Conservation (phyloP, 2,888 invertebrate genomes). For the Drosophila falleni region DNA sequence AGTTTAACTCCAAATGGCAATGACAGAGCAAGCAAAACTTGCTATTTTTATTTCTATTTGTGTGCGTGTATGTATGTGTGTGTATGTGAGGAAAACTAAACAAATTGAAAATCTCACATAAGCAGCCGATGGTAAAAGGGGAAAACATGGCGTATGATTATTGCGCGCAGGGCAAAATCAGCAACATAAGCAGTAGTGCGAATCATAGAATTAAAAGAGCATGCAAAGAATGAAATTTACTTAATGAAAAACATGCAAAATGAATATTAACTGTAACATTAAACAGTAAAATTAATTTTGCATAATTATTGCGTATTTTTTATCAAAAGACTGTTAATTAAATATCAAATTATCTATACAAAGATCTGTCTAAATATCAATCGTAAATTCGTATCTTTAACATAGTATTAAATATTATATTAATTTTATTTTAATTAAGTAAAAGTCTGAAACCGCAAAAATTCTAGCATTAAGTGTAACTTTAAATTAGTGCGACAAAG, state of each 20-base stretch:
- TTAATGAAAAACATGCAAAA: not conserved
- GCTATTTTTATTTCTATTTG: conserved; percentile 53
- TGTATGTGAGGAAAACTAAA: conserved; percentile 64
- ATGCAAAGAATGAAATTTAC: not conserved
- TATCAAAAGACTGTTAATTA: not conserved
- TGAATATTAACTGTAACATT: not conserved
- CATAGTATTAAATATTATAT: not conserved
- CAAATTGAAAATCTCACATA: conserved; percentile 79
- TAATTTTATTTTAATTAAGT: conserved; percentile 16
- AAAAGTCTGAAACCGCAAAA: conserved; percentile 14
- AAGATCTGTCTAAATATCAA: not conserved
- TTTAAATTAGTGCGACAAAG: conserved; percentile 43
- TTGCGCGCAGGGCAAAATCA: conserved; percentile 62
- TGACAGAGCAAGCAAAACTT: conserved; percentile 72
- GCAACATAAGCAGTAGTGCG: conserved; percentile 33
- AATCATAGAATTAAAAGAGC: conserved; percentile 1
- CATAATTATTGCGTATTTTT: not conserved
- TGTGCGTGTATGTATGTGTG: conserved; percentile 2
- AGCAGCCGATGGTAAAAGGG: conserved; percentile 61
- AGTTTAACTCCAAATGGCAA: conserved; percentile 76
- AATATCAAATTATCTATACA: too few species aligned
- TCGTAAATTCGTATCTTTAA: not conserved
- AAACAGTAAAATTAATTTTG: not conserved
- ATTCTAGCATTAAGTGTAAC: conserved; percentile 43
- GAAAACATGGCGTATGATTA: conserved; percentile 77